A percentile compares a stretch with the other conserved stretches of the same genome.
These are phyloP conservation scores for Anseranas semipalmata DNA, from an alignment of 2,113 vertebrate species.

Conservation along the genomic window DNA sequence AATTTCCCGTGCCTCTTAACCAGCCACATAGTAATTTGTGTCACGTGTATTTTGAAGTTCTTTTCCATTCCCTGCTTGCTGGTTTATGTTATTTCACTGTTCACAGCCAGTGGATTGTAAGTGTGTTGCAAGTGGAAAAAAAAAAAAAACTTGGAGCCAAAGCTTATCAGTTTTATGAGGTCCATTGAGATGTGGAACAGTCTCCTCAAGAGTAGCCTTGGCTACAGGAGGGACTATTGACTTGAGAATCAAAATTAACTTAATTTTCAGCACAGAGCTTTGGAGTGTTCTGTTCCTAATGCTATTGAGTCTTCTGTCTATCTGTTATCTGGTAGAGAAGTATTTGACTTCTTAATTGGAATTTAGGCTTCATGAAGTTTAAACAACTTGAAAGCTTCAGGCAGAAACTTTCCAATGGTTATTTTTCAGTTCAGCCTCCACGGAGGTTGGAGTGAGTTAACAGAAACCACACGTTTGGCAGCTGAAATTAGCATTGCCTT, in stretches of 20 bases:
- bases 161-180: not conserved
- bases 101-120: not conserved
- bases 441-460: not conserved
- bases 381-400: constrained; percentile 30
- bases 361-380: constrained; percentile 12
- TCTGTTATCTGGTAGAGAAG: not conserved
- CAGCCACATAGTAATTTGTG: not conserved
- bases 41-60: not conserved
- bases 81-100: not conserved
- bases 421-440: not conserved
- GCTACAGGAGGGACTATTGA: not conserved
- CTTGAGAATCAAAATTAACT: not conserved
- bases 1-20: not conserved
- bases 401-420: constrained; percentile 23
- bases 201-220: not conserved
- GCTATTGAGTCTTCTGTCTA: not conserved
- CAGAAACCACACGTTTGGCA: constrained; percentile 12
- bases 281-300: not conserved
- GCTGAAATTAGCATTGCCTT: not conserved
- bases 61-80: not conserved
- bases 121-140: not conserved
- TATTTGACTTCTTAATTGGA: constrained; percentile 20
- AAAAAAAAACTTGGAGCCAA: not conserved
- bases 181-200: not conserved
- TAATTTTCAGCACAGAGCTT: not conserved